phyloP scores from a whole-genome alignment of 2,113 vertebrate genomes.

The Syrrhaptes paradoxus region DNA sequence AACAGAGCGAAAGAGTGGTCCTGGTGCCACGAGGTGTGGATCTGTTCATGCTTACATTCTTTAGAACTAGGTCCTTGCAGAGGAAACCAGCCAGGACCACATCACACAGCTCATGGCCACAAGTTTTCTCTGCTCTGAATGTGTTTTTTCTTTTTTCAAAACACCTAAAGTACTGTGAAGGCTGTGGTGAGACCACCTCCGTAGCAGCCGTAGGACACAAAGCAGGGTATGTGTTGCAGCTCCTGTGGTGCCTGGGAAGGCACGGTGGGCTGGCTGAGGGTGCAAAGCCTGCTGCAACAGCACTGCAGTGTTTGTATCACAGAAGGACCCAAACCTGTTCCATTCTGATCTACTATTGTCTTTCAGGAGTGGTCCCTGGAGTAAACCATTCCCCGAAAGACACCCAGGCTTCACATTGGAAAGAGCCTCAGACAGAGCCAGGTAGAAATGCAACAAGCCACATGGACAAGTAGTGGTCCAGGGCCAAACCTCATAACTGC shows the following conservation, averaged over 20 bases:
- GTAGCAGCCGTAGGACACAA: neutral
- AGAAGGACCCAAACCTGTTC: neutral
- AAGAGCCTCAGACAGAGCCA: neutral
- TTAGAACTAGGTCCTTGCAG: neutral
- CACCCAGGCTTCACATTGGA: neutral
- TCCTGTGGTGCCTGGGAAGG: neutral
- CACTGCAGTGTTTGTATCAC: neutral
- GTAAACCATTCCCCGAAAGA: neutral
- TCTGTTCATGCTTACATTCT: neutral
- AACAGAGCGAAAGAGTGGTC: neutral
- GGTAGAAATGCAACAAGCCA: neutral
- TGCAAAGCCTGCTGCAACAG: neutral
- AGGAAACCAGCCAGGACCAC: neutral
- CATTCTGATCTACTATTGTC: neutral
- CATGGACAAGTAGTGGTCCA: neutral
- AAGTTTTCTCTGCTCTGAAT: neutral
- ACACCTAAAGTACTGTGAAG: neutral
- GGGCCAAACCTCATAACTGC: neutral
- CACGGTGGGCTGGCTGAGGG: fast-evolving
- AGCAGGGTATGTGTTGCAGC: neutral
- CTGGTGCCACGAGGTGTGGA: neutral
- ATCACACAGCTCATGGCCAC: neutral
- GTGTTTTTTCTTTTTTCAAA: neutral
- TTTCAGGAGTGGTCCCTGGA: neutral
- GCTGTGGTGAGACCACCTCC: neutral